phyloP scores from a whole-genome alignment of 2,797 vertebrate species.

The Amblyraja radiata region DNA sequence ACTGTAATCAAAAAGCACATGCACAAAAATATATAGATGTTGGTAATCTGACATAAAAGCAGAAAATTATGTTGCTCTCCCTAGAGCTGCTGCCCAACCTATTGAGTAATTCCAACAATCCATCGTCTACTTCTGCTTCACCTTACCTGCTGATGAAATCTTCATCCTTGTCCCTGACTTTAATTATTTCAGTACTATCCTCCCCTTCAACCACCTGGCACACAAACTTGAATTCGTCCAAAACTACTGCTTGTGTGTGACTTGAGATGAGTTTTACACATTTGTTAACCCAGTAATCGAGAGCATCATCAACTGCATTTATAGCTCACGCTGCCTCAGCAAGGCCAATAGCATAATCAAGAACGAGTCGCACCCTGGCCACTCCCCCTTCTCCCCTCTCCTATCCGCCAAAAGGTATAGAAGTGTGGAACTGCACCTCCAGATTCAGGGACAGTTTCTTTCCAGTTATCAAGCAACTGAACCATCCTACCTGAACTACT shows the following conservation, averaged over 20 bases:
- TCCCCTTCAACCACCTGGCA: background rate
- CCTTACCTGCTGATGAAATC: background rate
- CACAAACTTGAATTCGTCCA: background rate
- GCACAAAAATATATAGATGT: too few relatives aligned
- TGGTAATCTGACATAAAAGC: background rate
- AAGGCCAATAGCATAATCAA: too few relatives aligned
- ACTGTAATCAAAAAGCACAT: too few relatives aligned
- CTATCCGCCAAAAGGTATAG: too few relatives aligned
- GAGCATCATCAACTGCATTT: background rate
- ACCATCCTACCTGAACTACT: too few relatives aligned
- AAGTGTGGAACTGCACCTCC: too few relatives aligned
- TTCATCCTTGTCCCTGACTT: background rate
- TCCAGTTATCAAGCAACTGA: too few relatives aligned
- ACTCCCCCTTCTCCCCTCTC: too few relatives aligned
- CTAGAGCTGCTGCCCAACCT: background rate
- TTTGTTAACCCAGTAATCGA: background rate
- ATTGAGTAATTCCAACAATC: too few relatives aligned
- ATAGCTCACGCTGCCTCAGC: background rate
- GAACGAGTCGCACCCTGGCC: too few relatives aligned
- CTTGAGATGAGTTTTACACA: background rate
- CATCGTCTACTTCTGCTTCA: background rate
- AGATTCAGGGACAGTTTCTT: too few relatives aligned
- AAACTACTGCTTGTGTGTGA: background rate
- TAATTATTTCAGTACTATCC: background rate
- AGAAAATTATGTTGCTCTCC: background rate